Evolutionary conservation across 2,888 invertebrate species (phyloP).

Genomic region (Steinernema carpocapsae): DNA sequence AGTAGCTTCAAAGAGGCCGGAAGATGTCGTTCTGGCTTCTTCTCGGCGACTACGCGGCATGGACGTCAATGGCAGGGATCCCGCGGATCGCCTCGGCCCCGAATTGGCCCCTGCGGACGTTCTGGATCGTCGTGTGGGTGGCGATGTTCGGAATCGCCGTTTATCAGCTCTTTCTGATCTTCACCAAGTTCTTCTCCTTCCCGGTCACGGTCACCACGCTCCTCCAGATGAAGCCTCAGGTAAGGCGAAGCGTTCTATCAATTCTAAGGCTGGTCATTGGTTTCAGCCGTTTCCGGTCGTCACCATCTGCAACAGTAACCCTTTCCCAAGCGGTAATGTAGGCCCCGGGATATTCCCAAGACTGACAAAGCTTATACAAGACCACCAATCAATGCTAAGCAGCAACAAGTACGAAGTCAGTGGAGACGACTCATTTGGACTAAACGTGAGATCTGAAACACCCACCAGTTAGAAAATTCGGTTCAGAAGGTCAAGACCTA

Average conservation of each 20-base stretch:
- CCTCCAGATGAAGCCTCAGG: slow-evolving; percentile 28
- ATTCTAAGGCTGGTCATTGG: neutral
- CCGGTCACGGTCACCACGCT: slow-evolving; percentile 21
- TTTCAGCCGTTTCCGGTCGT: slow-evolving; percentile 39
- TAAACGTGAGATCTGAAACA: neutral
- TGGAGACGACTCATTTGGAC: neutral
- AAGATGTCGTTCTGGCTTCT: slow-evolving; percentile 34
- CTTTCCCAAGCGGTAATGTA: slow-evolving; percentile 14
- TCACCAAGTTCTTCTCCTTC: slow-evolving; percentile 37
- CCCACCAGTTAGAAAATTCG: too few relatives aligned
- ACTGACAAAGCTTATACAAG: neutral
- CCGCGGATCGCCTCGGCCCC: slow-evolving; percentile 43
- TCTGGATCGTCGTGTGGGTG: slow-evolving; percentile 43
- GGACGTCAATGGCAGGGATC: slow-evolving; percentile 45
- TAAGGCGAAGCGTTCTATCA: neutral
- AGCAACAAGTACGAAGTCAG: neutral
- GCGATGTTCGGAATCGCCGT: slow-evolving; percentile 41
- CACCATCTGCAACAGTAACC: slow-evolving; percentile 47
- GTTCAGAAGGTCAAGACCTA: slow-evolving; percentile 29
- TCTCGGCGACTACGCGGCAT: slow-evolving; percentile 42
- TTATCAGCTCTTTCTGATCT: slow-evolving; percentile 42
- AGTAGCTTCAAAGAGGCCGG: too few relatives aligned
- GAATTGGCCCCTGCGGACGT: slow-evolving; percentile 39
- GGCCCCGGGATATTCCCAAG: neutral
- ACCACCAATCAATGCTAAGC: neutral